Evolutionary conservation across 1,140 invertebrate species (phyloP).

Genomic region (Ceratosolen solmsi): DNA sequence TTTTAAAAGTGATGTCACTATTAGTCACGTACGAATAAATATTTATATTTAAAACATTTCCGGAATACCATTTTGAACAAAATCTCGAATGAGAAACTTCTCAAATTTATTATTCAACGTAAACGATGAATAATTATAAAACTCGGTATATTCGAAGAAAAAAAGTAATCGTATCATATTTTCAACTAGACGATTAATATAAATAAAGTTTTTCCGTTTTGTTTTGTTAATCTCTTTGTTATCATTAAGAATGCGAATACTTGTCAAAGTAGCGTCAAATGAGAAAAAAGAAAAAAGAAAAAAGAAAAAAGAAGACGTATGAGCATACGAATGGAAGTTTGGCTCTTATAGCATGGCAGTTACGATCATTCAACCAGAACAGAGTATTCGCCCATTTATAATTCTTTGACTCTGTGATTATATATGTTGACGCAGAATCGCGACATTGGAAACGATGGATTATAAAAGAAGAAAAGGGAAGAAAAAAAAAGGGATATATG

Average conservation of each 20-base stretch:
- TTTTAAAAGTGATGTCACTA: no score
- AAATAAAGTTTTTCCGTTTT: no score
- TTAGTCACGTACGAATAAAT: no score
- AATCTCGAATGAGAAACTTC: neutral
- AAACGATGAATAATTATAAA: neutral
- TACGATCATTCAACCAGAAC: neutral
- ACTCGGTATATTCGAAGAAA: no score
- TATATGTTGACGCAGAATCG: neutral
- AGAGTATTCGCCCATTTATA: neutral
- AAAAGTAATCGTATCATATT: no score
- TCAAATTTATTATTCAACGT: neutral
- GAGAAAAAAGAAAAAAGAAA: neutral
- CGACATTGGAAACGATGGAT: neutral
- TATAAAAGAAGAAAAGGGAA: conserved; percentile 12
- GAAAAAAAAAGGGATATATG: no score
- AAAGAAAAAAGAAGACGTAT: neutral
- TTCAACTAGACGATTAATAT: no score
- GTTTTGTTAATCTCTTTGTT: no score
- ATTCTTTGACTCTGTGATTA: neutral
- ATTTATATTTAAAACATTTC: no score
- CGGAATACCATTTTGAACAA: no score
- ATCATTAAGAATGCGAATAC: no score
- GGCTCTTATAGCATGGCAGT: neutral
- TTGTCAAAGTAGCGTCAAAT: no score
- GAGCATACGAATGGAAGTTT: neutral